Percentiles rank a stretch among this genome's conserved stretches.
These are phyloP conservation scores for Rhinophrynus dorsalis DNA, from an alignment of 2,797 vertebrate species.

Conservation along the genomic window DNA sequence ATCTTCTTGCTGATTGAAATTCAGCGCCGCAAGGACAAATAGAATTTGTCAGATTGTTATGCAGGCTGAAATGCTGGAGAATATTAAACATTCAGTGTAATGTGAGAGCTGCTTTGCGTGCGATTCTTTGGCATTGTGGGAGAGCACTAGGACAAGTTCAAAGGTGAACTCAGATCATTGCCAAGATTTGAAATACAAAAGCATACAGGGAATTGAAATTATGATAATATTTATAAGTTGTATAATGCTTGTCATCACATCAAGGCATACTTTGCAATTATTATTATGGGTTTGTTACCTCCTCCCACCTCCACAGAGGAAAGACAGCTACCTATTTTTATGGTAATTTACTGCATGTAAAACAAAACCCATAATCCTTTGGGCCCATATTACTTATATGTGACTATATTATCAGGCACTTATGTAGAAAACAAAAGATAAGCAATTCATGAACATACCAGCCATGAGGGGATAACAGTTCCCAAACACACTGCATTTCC, in stretches of 20 bases:
- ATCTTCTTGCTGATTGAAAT: background rate
- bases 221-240: slow-evolving; percentile 9
- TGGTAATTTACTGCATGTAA: too few relatives aligned
- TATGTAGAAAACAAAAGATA: too few relatives aligned
- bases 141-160: background rate
- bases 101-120: background rate
- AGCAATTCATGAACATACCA: too few relatives aligned
- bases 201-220: background rate
- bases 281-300: background rate
- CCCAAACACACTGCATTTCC: too few relatives aligned
- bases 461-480: too few relatives aligned
- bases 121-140: background rate
- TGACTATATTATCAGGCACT: too few relatives aligned
- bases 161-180: background rate
- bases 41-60: background rate
- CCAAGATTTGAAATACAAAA: slow-evolving; percentile 4
- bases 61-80: background rate
- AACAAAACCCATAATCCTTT: too few relatives aligned
- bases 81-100: slow-evolving; percentile 8
- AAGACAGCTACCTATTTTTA: too few relatives aligned
- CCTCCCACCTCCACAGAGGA: background rate
- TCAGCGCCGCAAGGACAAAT: background rate
- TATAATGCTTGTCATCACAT: slow-evolving; percentile 5
- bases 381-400: too few relatives aligned
- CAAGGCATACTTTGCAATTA: background rate